phyloP scores from a whole-genome alignment of 2,888 invertebrate genomes.

The Melikaiella ostensackeni region DNA sequence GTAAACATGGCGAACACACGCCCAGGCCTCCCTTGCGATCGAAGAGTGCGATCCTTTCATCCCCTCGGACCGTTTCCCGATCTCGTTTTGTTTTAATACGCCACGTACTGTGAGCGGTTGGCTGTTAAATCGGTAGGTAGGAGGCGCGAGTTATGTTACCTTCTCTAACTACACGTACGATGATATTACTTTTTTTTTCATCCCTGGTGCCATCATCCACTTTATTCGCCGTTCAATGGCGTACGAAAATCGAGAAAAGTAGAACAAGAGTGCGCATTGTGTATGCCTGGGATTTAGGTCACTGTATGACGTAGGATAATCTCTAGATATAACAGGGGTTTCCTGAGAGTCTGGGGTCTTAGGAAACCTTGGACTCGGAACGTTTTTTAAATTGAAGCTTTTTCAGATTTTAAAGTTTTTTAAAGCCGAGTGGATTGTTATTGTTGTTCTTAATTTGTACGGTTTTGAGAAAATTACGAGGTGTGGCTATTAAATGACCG shows the following conservation, averaged over 20 bases:
- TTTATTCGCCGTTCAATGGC: conserved; percentile 9
- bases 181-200: conserved; percentile 26
- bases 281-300: conserved; percentile 20
- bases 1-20: conserved; percentile 65
- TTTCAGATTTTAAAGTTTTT: background rate
- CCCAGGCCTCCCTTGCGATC: conserved; percentile 32
- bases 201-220: conserved; percentile 16
- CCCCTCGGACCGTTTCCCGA: conserved; percentile 33
- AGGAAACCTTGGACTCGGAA: background rate
- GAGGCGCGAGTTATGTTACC: conserved; percentile 21
- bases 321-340: background rate
- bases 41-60: conserved; percentile 41
- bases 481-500: too few species aligned
- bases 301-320: conserved; percentile 29
- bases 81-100: conserved; percentile 39
- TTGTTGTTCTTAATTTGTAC: background rate
- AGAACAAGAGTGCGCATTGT: conserved; percentile 16
- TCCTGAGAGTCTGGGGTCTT: background rate
- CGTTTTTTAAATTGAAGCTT: background rate
- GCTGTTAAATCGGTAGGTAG: conserved; percentile 28
- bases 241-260: conserved; percentile 19
- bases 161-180: conserved; percentile 17
- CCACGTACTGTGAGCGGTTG: conserved; percentile 28
- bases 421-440: background rate
- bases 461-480: too few species aligned